Evolutionary conservation across 2,113 vertebrate genomes (phyloP).

Genomic region (Chaenogobius annularis): DNA sequence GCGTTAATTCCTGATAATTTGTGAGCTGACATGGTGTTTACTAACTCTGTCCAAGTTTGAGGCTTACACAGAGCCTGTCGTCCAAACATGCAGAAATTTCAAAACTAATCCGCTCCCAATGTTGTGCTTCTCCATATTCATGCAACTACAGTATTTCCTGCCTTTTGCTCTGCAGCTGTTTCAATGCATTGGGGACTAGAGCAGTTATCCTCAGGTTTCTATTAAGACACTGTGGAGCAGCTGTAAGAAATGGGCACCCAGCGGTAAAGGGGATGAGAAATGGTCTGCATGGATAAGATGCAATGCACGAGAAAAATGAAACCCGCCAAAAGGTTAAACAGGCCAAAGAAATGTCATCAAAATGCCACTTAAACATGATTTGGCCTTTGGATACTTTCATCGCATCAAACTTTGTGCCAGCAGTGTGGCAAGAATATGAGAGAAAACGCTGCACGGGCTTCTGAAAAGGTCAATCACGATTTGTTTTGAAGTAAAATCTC

Average conservation of each 20-base stretch:
- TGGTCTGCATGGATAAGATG: conserved; percentile 57
- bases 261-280: conserved; percentile 42
- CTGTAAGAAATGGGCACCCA: conserved; percentile 27
- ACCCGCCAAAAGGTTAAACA: conserved; percentile 71
- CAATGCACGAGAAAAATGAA: conserved; percentile 65
- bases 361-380: conserved; percentile 76
- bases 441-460: conserved; percentile 33
- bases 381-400: conserved; percentile 74
- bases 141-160: conserved; percentile 5
- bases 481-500: conserved; percentile 41
- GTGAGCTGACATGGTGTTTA: conserved; percentile 32
- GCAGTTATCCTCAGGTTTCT: conserved; percentile 15
- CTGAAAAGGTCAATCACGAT: conserved; percentile 65
- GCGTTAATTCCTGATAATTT: conserved; percentile 20
- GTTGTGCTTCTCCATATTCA: conserved; percentile 8
- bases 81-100: conserved; percentile 7
- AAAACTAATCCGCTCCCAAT: neutral
- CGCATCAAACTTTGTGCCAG: conserved; percentile 56
- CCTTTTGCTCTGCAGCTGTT: conserved; percentile 11
- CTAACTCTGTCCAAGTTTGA: conserved; percentile 8
- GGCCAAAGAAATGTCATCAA: conserved; percentile 78
- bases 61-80: conserved; percentile 4
- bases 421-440: conserved; percentile 44
- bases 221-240: conserved; percentile 21
- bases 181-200: conserved; percentile 15